Evolutionary conservation across 2,888 invertebrate species (phyloP).

Genomic region (Nasonia oneida): DNA sequence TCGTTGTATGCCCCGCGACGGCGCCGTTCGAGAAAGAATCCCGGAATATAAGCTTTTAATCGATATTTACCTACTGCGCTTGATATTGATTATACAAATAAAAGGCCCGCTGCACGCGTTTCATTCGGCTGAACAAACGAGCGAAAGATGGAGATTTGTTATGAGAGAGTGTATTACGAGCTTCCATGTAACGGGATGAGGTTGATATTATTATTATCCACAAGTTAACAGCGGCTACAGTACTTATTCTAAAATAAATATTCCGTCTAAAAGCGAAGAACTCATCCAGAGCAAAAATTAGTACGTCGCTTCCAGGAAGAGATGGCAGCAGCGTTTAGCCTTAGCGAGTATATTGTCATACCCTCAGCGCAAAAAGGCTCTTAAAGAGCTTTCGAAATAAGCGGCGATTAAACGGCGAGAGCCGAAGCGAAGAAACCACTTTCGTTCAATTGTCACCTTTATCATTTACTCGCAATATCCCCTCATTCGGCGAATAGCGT

Average conservation of each 20-base stretch:
- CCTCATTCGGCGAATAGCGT: neutral
- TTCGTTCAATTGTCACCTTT: neutral
- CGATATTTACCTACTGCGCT: neutral
- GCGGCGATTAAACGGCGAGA: neutral
- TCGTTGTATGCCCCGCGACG: neutral
- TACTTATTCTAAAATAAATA: neutral
- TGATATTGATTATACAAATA: neutral
- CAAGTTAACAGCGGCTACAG: neutral
- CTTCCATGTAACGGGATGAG: too few relatives aligned
- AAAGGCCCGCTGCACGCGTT: neutral
- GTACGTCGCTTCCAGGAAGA: neutral
- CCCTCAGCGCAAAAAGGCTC: neutral
- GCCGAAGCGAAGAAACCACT: neutral
- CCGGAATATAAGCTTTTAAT: neutral
- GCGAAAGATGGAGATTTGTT: neutral
- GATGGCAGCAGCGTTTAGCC: conserved; percentile 15
- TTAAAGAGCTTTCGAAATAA: neutral
- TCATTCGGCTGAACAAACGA: neutral
- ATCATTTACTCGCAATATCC: neutral
- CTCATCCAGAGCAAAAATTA: neutral
- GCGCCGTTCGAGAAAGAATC: neutral
- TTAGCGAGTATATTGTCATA: neutral
- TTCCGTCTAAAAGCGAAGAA: neutral
- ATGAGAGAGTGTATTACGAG: too few relatives aligned
- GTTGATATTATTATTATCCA: neutral